Evolutionary conservation across 1,140 invertebrate species (phyloP), one percentile per base, ranked within the genome.

Genomic region (Drepana arcuata): DNA sequence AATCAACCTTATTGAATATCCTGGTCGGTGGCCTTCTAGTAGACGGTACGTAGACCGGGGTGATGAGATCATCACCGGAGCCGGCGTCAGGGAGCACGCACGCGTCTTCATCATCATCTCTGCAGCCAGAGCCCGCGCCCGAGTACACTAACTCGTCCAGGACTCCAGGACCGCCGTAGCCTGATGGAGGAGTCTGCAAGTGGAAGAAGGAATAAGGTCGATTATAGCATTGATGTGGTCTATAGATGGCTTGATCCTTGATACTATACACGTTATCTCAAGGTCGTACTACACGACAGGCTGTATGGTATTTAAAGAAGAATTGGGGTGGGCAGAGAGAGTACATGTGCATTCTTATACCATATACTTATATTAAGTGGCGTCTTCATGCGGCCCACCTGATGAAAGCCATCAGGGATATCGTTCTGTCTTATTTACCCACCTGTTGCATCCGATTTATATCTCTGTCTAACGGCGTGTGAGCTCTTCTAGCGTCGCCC

Each of bases 61-160:
- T 97, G 33, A 97, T 95, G 9, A 97, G 85, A 65, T 96, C 94
- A 69, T 95, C 94, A 59, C 92, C 92, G 33, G 91, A 91, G 21
- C 91, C 92, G 9, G 90, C 88, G 51, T 94, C 93, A 31, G 92
- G 93, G 23, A 92, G 85, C 4, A 93, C 92, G 15, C 91, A 92
- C 54, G 93, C 95, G 65, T 94, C 92, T 53, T 93, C 91, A 67
- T 96, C 94, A 63, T 94, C 93, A 43, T 92, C 90, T 16, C 91
- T 87, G 68, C 94, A 96, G 0, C 93, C 93, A 9, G 93, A 95
- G 7, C 94, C 94, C 3, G 93, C 93, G 11, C 94, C 94, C 2
- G 93, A 95, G 72, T 93, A 95, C 38, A 96, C 92, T 15, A 95
- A 79, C 61, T 96, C 94, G 58, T 96, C 94, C 54, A 90, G 87